These are phyloP conservation scores for Lasioglossum vierecki DNA, from an alignment of 2,888 invertebrate species.

Conservation along the genomic window DNA sequence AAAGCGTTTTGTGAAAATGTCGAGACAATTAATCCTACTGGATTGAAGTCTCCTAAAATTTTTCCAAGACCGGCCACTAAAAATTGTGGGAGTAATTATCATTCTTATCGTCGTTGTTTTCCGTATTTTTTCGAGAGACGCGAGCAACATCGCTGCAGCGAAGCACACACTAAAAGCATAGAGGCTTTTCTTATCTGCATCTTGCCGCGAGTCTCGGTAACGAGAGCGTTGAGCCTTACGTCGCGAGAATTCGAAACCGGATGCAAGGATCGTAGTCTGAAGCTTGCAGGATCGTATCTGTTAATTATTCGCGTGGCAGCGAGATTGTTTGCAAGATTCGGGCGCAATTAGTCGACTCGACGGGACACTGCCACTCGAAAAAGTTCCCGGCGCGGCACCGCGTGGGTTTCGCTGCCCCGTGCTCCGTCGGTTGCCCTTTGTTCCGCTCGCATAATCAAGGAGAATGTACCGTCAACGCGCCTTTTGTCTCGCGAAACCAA, in stretches of 20 bases:
- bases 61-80: background rate
- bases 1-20: too few species aligned
- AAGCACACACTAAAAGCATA: background rate
- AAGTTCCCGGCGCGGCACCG: conserved; percentile 30
- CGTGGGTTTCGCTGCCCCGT: background rate
- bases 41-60: background rate
- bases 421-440: conserved; percentile 46
- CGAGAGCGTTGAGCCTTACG: conserved; percentile 12
- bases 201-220: background rate
- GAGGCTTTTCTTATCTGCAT: background rate
- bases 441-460: conserved; percentile 60
- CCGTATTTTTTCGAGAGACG: background rate
- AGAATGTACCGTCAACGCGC: conserved; percentile 32
- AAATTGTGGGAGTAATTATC: background rate
- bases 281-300: conserved; percentile 30
- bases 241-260: background rate
- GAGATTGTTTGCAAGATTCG: conserved; percentile 34
- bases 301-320: conserved; percentile 50
- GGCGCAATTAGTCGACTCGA: conserved; percentile 57
- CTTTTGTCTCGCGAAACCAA: conserved; percentile 11
- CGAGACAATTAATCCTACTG: too few species aligned
- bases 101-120: background rate
- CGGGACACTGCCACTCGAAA: conserved; percentile 52
- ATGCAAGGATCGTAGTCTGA: background rate
- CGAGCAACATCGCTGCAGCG: background rate